These are phyloP conservation scores for Ispidina picta DNA, from an alignment of 2,797 vertebrate species.

Conservation along the genomic window DNA sequence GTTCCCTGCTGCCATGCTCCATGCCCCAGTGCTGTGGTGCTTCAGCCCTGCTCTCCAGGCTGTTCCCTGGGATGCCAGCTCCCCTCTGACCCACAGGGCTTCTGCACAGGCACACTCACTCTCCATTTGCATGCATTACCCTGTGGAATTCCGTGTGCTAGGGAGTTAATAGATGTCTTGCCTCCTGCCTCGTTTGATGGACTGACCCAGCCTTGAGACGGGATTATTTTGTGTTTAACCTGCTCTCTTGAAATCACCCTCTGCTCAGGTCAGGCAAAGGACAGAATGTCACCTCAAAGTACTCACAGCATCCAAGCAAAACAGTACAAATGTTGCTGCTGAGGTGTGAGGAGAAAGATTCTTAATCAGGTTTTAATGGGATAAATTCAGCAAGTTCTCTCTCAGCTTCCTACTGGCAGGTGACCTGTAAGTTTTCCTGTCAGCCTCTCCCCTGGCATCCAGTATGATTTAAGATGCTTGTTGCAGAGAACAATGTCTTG, in stretches of 20 bases:
- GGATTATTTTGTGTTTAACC: constrained; percentile 54
- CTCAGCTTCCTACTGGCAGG: not conserved
- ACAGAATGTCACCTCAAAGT: not conserved
- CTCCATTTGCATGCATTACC: not conserved
- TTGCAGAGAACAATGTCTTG: not conserved
- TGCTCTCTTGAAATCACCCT: constrained; percentile 7
- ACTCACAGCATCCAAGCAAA: not conserved
- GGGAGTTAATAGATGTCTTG: not conserved
- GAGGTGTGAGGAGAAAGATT: not conserved
- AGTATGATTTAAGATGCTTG: not conserved
- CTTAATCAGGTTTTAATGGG: not conserved
- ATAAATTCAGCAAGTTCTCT: not conserved
- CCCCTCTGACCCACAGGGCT: not conserved
- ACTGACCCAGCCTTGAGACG: not conserved
- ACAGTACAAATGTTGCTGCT: not conserved
- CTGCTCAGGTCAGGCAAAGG: constrained; percentile 1
- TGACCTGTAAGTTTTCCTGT: not conserved
- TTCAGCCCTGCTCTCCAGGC: not conserved
- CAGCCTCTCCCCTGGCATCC: not conserved
- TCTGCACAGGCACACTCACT: rapidly evolving
- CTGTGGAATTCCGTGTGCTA: rapidly evolving
- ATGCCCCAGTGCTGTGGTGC: not conserved
- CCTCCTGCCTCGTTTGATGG: not conserved
- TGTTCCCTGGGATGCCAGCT: not conserved
- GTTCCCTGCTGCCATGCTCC: not conserved